Base-by-base conservation (phyloP, 2,888 invertebrate species). In the Coelopa pilipes region DNA sequence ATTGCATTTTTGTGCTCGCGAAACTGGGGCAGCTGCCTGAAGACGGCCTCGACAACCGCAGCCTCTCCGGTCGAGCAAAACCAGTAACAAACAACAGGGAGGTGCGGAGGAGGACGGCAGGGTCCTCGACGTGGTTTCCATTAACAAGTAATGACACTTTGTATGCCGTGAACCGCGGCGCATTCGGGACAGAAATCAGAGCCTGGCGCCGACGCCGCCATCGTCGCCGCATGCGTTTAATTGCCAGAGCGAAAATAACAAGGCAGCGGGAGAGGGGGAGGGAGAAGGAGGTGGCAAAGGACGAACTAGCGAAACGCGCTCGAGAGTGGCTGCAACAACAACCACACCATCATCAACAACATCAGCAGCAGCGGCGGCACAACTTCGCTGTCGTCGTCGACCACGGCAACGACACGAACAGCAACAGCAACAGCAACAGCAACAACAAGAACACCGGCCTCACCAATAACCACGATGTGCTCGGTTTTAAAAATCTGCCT, bases 151-250 rank as follows among this genome's bases (percentile, higher is more conserved):
- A 60, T 63, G 46, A 19, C 71, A 71, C 63, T 71, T 71, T 71
- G 47, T 65, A 71, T 65, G 55, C 71, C 63, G 17, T 63, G 71
- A 65, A 24, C 19, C 55, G 65, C 65, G 63, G 21, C 71, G 71
- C 65, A 71, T 71, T 71, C 24, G 65, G 47, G 53, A 34, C 78
- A 80, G 76, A 77, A 79, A 78, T 34, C 34, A 34, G 34, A 34
- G 34, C 34, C 34, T 34, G 34, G 34, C 34, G 34, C 34, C 34
- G 34, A 34, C 34, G 34, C 34, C 34, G 34, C 34, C 34, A 34
- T 2, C 81, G 80, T 78, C 83, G 80, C 85, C 85, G 83, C 83
- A 83, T 84, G 84, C 83, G 83, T 82, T 84, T 84, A 84, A 84
- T 84, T 85, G 83, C 82, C 84, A 84, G 83, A 85, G 83, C 76